These are phyloP conservation scores for Ophioninae sp. DNA, from an alignment of 2,888 invertebrate species.

Conservation along the genomic window DNA sequence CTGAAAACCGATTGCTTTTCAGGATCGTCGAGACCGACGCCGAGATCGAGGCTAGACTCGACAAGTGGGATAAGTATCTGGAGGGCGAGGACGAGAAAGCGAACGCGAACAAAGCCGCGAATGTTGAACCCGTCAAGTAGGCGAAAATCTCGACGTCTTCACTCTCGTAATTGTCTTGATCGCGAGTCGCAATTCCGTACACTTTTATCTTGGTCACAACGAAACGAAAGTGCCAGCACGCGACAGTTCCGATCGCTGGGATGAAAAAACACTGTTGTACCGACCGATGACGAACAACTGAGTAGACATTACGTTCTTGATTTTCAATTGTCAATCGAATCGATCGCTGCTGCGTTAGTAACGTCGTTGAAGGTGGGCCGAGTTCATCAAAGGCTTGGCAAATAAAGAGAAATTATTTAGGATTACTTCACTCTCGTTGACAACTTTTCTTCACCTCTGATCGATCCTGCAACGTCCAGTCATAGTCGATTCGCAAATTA, in stretches of 20 bases:
- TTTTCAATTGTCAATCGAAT: slow-evolving; percentile 15
- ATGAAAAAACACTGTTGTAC: slow-evolving; percentile 4
- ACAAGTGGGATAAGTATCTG: slow-evolving; percentile 94
- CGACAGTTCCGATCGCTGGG: background rate
- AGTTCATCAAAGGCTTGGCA: background rate
- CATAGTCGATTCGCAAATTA: background rate
- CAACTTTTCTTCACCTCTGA: slow-evolving; percentile 1
- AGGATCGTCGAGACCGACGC: slow-evolving; percentile 95
- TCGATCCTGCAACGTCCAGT: background rate
- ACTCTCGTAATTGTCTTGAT: slow-evolving; percentile 28
- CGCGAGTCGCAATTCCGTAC: background rate
- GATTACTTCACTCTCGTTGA: slow-evolving; percentile 14
- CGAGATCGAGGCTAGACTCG: slow-evolving; percentile 90
- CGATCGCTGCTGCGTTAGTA: slow-evolving; percentile 67
- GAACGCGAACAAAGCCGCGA: slow-evolving; percentile 58
- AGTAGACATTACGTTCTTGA: background rate
- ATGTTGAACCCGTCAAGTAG: slow-evolving; percentile 42
- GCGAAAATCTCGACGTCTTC: slow-evolving; percentile 15
- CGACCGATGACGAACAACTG: background rate
- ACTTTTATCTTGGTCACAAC: slow-evolving; percentile 8
- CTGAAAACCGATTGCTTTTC: slow-evolving; percentile 44
- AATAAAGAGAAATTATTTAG: slow-evolving; percentile 61
- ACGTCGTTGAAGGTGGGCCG: slow-evolving; percentile 50
- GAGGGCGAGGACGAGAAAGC: slow-evolving; percentile 83
- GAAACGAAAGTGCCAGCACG: slow-evolving; percentile 4